Percentiles rank a stretch among this genome's conserved stretches.
Conservation (phyloP, 2,113 vertebrate genomes). For the Halichoeres trimaculatus region DNA sequence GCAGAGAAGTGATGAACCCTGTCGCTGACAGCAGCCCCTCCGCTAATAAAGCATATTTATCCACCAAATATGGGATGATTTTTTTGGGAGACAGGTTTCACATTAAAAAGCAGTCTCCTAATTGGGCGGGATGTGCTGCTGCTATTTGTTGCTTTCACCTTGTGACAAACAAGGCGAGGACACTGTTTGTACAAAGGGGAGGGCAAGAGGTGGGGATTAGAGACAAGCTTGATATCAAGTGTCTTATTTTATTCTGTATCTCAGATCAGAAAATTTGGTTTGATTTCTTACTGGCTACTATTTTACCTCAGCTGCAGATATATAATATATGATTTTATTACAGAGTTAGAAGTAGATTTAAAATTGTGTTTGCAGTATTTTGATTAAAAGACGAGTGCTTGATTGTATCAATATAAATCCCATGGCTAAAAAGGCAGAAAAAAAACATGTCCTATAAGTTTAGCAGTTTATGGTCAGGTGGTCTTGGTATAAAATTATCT, state of each 20-base stretch:
- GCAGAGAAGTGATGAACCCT: slow-evolving; percentile 14
- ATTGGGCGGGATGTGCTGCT: slow-evolving; percentile 46
- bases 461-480: too few species aligned
- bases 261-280: not conserved
- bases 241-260: slow-evolving; percentile 32
- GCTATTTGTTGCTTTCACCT: slow-evolving; percentile 72
- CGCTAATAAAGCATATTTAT: slow-evolving; percentile 66
- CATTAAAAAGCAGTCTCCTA: slow-evolving; percentile 52
- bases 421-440: too few species aligned
- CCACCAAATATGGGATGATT: slow-evolving; percentile 67
- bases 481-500: not conserved
- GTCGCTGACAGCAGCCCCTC: slow-evolving; percentile 34
- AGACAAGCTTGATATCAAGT: slow-evolving; percentile 52
- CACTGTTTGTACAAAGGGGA: slow-evolving; percentile 49
- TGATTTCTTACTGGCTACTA: too few species aligned
- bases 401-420: not conserved
- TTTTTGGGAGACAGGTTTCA: slow-evolving; percentile 56
- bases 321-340: too few species aligned
- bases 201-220: slow-evolving; percentile 57
- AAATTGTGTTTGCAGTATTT: not conserved
- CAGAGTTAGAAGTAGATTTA: not conserved
- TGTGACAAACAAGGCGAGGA: slow-evolving; percentile 67
- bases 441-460: too few species aligned
- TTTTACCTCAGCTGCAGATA: not conserved
- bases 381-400: too few species aligned